phyloP scores from a whole-genome alignment of 2,888 invertebrate species.

The Dexiosoma caninum region DNA sequence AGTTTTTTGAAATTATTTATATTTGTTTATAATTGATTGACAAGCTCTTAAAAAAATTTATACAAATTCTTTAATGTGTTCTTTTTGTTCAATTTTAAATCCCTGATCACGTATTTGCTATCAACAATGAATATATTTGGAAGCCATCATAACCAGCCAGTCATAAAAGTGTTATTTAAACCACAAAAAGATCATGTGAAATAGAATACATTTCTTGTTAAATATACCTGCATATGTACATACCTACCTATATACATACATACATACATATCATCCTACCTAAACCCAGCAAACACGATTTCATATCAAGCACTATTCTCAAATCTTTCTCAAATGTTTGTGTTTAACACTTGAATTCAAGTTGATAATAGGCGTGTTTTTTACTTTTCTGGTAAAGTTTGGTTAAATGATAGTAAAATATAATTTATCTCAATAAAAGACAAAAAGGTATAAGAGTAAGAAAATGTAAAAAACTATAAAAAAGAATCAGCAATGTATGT shows the following conservation, averaged over 20 bases:
- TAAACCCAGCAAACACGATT: too few species aligned
- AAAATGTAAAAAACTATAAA: too few species aligned
- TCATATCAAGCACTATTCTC: too few species aligned
- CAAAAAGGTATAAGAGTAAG: too few species aligned
- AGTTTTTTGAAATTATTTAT: conserved; percentile 23
- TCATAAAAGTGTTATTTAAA: conserved; percentile 57
- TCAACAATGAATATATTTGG: conserved; percentile 36
- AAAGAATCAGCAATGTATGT: too few species aligned
- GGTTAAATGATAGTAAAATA: too few species aligned
- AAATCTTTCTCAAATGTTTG: too few species aligned
- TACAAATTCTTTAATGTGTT: not conserved
- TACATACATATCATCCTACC: too few species aligned
- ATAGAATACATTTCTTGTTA: conserved; percentile 5
- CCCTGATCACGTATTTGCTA: conserved; percentile 54
- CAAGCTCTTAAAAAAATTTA: conserved; percentile 32
- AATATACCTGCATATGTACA: not conserved
- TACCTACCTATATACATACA: not conserved
- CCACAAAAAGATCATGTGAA: conserved; percentile 53
- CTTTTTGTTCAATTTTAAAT: conserved; percentile 43
- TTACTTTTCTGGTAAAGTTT: too few species aligned
- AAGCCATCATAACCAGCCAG: conserved; percentile 32
- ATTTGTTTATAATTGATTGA: conserved; percentile 59
- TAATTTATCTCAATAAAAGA: too few species aligned
- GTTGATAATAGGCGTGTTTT: too few species aligned
- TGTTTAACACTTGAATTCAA: too few species aligned